A percentile compares a stretch with the other conserved stretches of the same genome.
Evolutionary conservation across 1,140 invertebrate species (phyloP).

Genomic region (Drosophila oshimai): DNA sequence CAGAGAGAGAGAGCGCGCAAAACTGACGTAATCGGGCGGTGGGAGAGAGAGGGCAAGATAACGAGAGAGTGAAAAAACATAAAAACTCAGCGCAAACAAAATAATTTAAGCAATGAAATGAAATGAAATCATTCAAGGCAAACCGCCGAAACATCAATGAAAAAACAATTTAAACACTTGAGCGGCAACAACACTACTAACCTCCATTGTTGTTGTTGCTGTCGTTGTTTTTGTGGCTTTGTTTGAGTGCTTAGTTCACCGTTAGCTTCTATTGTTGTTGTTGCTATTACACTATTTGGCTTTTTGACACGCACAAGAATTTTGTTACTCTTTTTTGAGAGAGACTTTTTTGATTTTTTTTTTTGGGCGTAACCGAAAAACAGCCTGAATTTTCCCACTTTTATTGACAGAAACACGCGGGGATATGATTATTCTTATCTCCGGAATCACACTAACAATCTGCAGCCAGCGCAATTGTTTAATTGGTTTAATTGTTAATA

Average conservation of each 20-base stretch:
- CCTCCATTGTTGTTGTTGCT: constrained; percentile 54
- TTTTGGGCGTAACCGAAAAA: constrained; percentile 68
- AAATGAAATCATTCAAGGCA: constrained; percentile 77
- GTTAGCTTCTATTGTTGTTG: constrained; percentile 23
- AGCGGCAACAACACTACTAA: constrained; percentile 53
- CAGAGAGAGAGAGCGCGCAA: constrained; percentile 21
- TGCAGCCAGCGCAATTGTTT: constrained; percentile 24
- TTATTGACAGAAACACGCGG: constrained; percentile 30
- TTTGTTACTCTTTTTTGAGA: constrained; percentile 9
- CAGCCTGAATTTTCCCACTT: constrained; percentile 7
- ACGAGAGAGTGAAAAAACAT: constrained; percentile 8
- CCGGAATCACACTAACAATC: constrained; percentile 2
- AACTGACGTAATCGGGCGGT: constrained; percentile 69
- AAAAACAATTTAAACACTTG: constrained; percentile 50
- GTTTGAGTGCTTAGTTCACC: constrained; percentile 17
- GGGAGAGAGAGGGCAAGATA: constrained; percentile 8
- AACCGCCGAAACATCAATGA: constrained; percentile 59
- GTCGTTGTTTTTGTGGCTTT: constrained; percentile 44
- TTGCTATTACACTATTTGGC: constrained; percentile 41
- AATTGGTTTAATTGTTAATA: constrained; percentile 3
- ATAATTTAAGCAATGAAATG: constrained; percentile 47
- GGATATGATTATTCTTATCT: constrained; percentile 13
- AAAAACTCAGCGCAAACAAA: constrained; percentile 28
- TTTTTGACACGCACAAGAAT: constrained; percentile 58
- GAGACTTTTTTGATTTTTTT: constrained; percentile 33